phyloP scores from a whole-genome alignment of 1,140 invertebrate species.

The Triops longicaudatus region DNA sequence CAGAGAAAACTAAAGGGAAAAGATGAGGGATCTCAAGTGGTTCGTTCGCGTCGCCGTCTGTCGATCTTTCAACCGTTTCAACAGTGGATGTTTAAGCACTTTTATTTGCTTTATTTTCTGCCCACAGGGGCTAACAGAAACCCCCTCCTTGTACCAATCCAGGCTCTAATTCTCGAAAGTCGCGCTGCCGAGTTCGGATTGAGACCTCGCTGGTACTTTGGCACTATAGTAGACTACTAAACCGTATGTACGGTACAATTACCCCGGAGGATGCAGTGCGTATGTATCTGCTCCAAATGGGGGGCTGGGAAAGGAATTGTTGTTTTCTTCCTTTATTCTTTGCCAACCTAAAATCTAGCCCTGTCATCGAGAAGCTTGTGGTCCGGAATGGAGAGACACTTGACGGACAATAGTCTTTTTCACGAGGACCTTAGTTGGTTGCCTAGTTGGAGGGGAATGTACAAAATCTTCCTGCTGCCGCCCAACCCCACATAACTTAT shows the following conservation, averaged over 20 bases:
- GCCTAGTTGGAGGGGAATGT: not conserved
- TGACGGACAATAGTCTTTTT: constrained; percentile 7
- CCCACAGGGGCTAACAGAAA: not conserved
- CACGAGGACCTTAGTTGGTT: not conserved
- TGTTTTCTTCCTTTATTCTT: not conserved
- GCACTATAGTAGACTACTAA: too few relatives aligned
- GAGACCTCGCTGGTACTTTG: too few relatives aligned
- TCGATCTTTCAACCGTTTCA: constrained; percentile 6
- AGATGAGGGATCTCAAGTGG: constrained; percentile 14
- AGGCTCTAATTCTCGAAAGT: not conserved
- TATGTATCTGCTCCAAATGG: too few relatives aligned
- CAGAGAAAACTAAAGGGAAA: not conserved
- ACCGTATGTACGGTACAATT: too few relatives aligned
- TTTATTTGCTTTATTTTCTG: constrained; percentile 6
- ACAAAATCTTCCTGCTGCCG: not conserved
- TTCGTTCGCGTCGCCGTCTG: constrained; percentile 5
- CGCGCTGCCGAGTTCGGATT: too few relatives aligned
- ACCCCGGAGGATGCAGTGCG: too few relatives aligned
- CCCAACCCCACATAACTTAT: not conserved
- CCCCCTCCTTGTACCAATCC: not conserved
- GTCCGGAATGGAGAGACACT: constrained; percentile 14
- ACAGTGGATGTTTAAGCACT: not conserved
- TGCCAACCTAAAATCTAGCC: not conserved
- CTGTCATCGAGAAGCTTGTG: constrained; percentile 14
- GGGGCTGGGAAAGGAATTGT: not conserved